Conservation (phyloP, 2,888 invertebrate genomes). For the Lycaena phlaeas region DNA sequence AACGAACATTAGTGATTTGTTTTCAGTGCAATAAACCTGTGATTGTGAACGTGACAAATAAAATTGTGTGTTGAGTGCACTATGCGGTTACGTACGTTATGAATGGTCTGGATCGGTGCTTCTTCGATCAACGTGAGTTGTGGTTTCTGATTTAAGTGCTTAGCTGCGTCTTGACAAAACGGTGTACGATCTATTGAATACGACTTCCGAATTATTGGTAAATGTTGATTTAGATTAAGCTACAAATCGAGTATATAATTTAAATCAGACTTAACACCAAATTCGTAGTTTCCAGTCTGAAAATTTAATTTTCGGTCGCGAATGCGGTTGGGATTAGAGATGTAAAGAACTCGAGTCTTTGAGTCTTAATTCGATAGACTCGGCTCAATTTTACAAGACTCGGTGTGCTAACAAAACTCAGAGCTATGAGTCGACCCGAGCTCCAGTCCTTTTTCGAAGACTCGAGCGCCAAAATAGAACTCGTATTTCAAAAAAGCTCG, state of each 20-base stretch:
- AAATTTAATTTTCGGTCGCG: not conserved
- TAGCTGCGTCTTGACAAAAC: not conserved
- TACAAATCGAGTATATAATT: not conserved
- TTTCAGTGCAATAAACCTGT: slow-evolving; percentile 59
- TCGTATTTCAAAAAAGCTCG: too few species aligned
- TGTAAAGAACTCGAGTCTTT: too few species aligned
- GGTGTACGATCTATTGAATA: not conserved
- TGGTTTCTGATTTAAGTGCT: slow-evolving; percentile 14
- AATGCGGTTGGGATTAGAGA: too few species aligned
- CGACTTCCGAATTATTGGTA: not conserved
- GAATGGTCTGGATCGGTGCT: slow-evolving; percentile 73
- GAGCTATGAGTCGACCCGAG: too few species aligned
- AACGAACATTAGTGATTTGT: slow-evolving; percentile 65
- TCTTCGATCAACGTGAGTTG: slow-evolving; percentile 72
- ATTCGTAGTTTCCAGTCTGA: not conserved
- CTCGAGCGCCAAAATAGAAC: too few species aligned
- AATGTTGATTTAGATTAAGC: too few species aligned
- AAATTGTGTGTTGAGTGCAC: slow-evolving; percentile 61
- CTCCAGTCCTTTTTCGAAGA: too few species aligned
- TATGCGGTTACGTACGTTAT: slow-evolving; percentile 68
- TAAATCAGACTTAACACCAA: not conserved
- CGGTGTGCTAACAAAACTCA: too few species aligned
- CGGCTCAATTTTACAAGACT: too few species aligned
- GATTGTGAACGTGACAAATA: slow-evolving; percentile 51
- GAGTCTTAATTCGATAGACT: too few species aligned